Conservation (phyloP, 2,797 vertebrate genomes). For the Lutjanus argentimaculatus region DNA sequence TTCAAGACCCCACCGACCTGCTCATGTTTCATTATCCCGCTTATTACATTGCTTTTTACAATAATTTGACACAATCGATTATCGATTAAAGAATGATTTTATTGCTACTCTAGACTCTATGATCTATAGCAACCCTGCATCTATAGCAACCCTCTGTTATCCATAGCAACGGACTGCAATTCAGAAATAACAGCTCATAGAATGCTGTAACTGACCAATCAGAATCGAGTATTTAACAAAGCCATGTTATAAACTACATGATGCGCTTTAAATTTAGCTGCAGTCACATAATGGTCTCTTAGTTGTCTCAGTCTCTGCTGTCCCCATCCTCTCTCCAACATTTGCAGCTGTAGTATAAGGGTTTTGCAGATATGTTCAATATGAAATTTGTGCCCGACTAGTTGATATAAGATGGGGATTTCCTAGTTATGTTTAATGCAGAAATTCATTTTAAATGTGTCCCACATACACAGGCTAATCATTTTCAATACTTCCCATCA, state of each 20-base stretch:
- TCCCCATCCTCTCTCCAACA: neutral
- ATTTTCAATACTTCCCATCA: slow-evolving; percentile 1
- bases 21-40: no score
- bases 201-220: no score
- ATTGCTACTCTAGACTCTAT: no score
- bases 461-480: neutral
- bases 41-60: no score
- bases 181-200: no score
- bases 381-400: neutral
- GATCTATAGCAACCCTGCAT: no score
- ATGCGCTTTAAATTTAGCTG: neutral
- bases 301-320: neutral
- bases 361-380: neutral
- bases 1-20: no score
- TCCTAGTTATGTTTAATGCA: neutral
- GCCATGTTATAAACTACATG: neutral
- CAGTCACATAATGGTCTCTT: neutral
- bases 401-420: neutral
- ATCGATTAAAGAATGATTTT: no score
- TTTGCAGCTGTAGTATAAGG: neutral
- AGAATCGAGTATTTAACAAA: no score
- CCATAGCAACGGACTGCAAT: no score
- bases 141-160: no score
- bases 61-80: no score
- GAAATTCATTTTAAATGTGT: slow-evolving; percentile 7